These are phyloP conservation scores for Australoheros facetus DNA, from an alignment of 2,797 vertebrate genomes.

Conservation along the genomic window DNA sequence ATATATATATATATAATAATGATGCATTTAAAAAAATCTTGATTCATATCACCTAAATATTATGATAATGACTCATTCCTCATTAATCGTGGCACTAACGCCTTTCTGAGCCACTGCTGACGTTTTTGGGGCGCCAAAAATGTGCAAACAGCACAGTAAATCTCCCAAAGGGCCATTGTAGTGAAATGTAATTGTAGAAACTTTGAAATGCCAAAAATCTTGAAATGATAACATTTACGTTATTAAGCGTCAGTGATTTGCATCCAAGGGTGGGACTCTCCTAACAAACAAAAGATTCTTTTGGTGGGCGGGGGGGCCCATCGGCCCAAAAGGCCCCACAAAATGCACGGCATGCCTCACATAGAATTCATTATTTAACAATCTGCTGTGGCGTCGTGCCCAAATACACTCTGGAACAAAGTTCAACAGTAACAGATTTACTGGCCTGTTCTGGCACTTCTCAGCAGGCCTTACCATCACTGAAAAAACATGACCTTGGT, in stretches of 20 bases:
- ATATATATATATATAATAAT: too few species aligned
- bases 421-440: slow-evolving; percentile 32
- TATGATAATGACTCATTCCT: neutral
- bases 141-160: slow-evolving; percentile 15
- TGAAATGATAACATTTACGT: slow-evolving; percentile 32
- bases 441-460: slow-evolving; percentile 19
- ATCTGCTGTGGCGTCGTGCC: slow-evolving; percentile 37
- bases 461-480: slow-evolving; percentile 18
- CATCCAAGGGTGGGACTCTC: slow-evolving; percentile 33
- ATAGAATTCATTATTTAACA: slow-evolving; percentile 46
- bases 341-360: slow-evolving; percentile 33
- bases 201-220: slow-evolving; percentile 2
- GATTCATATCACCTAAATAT: slow-evolving; percentile 1
- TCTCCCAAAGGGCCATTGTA: slow-evolving; percentile 1
- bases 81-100: neutral
- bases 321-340: neutral
- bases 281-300: slow-evolving; percentile 44
- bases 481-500: slow-evolving; percentile 19
- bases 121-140: neutral
- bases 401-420: slow-evolving; percentile 38
- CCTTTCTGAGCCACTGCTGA: neutral
- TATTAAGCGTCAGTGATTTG: slow-evolving; percentile 31
- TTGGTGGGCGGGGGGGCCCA: slow-evolving; percentile 37
- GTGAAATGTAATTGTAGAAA: neutral
- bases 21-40: neutral